Base-by-base conservation (phyloP, 2,797 vertebrate genomes). In the Somateria mollissima region DNA sequence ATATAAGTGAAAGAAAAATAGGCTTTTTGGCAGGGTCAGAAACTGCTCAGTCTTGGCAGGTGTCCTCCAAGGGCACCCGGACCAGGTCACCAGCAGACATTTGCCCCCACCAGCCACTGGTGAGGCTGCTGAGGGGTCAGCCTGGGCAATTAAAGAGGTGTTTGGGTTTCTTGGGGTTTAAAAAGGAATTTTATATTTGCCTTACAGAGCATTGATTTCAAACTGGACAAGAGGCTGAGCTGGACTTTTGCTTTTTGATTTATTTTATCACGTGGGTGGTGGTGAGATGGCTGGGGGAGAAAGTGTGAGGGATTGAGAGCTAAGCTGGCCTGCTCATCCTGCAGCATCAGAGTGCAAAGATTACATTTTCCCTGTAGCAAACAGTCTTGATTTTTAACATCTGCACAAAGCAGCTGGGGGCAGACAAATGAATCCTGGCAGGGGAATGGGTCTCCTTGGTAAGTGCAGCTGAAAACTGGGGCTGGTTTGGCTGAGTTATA, bases 41-140 rank as follows among this genome's bases (percentile, higher is more conserved):
- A 89, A 53, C 49, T 85, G 36, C 54, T 80, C 5, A 0, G 20
- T 37, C 19, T 14, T 71, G 61, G 57, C 57, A 84, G 56, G 45
- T 51, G 58, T 67, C 36, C 28, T 49, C 45, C 70, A 72, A 72
- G 79, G 72, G 36, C 39, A 18, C 3, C 20, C 60, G 45, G 49
- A 24, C 18, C 0, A 1, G 57, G 32, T 36, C n/a, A 80, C 61
- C 53, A 8, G 8, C 32, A 57, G 32, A 21, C 0, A 0, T 77
- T 60, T 69, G 16, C 1, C 19, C 39, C 54, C 15, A 1, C 0
- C n/a, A 77, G 37, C 54, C 36, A 58, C n/a, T 56, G 43, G 43
- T 0, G 4, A 82, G 15, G 27, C 53, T 94, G 36, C 39, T n/a
- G 45, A 5, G 22, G n/a, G 15, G 4, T 19, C 72, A 73, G 41